These are phyloP conservation scores for Oscheius sp. DNA, from an alignment of 2,888 invertebrate genomes.

Conservation along the genomic window DNA sequence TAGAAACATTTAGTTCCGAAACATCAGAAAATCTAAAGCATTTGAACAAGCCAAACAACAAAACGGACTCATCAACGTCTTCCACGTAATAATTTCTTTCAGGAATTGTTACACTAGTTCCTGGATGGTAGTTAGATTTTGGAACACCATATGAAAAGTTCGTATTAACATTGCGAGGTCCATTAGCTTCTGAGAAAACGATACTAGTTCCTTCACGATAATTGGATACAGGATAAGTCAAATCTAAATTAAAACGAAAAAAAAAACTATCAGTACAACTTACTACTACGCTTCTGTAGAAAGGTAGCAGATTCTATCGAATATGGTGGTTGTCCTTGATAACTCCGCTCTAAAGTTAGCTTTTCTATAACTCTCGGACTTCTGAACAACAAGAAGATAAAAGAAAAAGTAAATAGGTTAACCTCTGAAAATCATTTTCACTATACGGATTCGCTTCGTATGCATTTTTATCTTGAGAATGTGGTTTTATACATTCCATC, in stretches of 20 bases:
- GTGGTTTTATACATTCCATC: too few relatives aligned
- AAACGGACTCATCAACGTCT: background rate
- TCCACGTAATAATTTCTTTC: background rate
- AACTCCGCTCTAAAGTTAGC: conserved; percentile 11
- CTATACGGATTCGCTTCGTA: too few relatives aligned
- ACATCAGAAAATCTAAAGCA: conserved; percentile 1
- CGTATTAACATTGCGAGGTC: background rate
- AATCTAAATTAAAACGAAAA: background rate
- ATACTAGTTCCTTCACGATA: conserved; percentile 3
- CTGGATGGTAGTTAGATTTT: background rate
- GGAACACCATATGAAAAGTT: background rate
- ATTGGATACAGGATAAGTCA: background rate
- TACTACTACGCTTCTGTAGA: background rate
- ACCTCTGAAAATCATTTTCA: too few relatives aligned
- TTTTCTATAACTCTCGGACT: conserved; percentile 1
- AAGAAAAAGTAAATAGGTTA: too few relatives aligned
- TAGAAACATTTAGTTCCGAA: background rate
- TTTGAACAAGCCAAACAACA: background rate
- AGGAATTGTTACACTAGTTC: conserved; percentile 1
- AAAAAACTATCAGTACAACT: background rate
- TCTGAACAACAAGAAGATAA: background rate
- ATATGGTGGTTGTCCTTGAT: conserved; percentile 1
- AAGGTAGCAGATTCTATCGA: background rate
- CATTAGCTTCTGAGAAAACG: background rate
- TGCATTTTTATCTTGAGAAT: too few relatives aligned